Conservation (phyloP, 2,797 vertebrate species). For the Onychomys arenicola region DNA sequence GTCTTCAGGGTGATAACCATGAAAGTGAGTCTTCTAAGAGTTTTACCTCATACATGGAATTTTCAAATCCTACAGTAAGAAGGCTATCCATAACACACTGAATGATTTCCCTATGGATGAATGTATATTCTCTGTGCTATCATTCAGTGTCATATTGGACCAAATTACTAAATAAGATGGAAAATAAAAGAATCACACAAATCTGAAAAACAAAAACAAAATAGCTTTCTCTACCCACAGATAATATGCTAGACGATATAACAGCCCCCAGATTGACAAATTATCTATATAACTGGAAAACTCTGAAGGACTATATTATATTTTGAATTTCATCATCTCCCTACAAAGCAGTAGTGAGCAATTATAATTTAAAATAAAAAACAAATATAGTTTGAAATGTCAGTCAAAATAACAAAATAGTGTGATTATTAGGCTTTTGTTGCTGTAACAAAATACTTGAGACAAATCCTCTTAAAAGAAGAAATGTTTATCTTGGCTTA, state of each 20-base stretch:
- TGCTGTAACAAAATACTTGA: background rate
- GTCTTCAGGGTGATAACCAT: background rate
- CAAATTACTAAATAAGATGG: background rate
- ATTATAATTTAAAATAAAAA: too few relatives aligned
- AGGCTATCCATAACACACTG: background rate
- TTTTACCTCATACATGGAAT: background rate
- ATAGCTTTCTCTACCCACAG: background rate
- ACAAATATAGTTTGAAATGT: background rate
- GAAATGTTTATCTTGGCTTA: background rate
- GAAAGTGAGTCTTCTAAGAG: background rate
- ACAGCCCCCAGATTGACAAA: background rate
- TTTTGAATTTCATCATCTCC: background rate
- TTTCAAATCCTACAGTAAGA: background rate
- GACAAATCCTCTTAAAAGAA: background rate
- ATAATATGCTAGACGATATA: background rate
- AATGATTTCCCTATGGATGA: background rate
- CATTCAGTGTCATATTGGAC: background rate
- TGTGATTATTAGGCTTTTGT: background rate
- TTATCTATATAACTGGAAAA: background rate
- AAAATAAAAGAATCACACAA: background rate
- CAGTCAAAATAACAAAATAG: background rate
- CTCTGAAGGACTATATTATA: background rate
- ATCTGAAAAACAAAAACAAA: background rate
- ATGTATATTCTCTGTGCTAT: background rate
- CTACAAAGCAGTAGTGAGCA: background rate